Percentiles rank a stretch among this genome's conserved stretches.
Conservation (phyloP, 1,140 invertebrate genomes). For the Dendrolimus kikuchii region DNA sequence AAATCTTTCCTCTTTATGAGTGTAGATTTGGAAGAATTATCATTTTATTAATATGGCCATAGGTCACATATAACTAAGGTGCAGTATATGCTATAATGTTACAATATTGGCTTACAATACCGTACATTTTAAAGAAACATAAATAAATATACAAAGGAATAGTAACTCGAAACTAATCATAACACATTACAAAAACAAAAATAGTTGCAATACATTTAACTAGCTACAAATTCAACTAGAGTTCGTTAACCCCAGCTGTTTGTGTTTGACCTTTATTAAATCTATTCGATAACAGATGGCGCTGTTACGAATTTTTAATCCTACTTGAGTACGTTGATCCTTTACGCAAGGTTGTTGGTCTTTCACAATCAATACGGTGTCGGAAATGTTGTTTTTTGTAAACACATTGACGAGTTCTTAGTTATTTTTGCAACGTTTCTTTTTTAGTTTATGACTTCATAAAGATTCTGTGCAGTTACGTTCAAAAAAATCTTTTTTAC, state of each 20-base stretch:
- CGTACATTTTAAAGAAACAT: no score
- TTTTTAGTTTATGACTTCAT: not conserved
- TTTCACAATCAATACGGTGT: conserved; percentile 3
- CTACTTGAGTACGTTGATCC: conserved; percentile 15
- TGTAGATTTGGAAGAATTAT: no score
- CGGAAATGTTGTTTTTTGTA: no score
- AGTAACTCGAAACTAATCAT: conserved; percentile 2
- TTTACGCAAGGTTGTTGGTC: conserved; percentile 11
- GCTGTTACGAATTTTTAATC: conserved; percentile 1
- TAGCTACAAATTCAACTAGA: conserved; percentile 1
- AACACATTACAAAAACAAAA: conserved; percentile 3
- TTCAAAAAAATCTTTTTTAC: no score
- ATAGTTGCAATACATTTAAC: conserved; percentile 5
- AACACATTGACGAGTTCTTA: not conserved
- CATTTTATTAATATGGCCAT: no score
- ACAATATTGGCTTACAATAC: no score
- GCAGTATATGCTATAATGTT: no score
- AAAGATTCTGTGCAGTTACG: no score
- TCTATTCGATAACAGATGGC: conserved; percentile 5
- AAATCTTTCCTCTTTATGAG: no score
- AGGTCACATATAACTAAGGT: no score
- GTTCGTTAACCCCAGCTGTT: conserved; percentile 2
- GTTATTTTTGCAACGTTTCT: not conserved
- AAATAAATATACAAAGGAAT: no score
- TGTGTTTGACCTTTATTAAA: conserved; percentile 4